Evolutionary conservation across 2,888 invertebrate genomes (phyloP).

Genomic region (Melinaea marsaeus): DNA sequence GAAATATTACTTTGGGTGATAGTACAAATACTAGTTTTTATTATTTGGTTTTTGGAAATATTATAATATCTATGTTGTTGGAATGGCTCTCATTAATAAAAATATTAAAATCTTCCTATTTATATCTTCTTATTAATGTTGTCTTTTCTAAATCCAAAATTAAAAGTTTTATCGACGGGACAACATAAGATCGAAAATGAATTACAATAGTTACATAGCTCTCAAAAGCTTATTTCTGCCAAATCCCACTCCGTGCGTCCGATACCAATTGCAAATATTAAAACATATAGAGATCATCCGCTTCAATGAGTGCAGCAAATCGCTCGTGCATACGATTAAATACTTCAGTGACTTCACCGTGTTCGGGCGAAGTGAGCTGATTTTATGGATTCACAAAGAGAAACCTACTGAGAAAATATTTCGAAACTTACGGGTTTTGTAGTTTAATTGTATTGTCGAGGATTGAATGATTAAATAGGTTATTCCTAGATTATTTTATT

Average conservation of each 20-base stretch:
- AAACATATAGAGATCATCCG: conserved; percentile 42
- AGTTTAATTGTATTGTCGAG: background rate
- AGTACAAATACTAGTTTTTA: no score
- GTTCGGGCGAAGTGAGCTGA: conserved; percentile 15
- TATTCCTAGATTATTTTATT: no score
- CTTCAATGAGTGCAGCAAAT: conserved; percentile 36
- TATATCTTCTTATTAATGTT: no score
- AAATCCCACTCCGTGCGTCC: conserved; percentile 3
- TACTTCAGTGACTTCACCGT: conserved; percentile 29
- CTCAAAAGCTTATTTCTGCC: background rate
- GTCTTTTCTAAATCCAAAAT: no score
- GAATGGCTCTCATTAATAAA: no score
- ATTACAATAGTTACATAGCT: background rate
- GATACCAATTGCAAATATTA: conserved; percentile 33
- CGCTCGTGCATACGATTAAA: conserved; percentile 42
- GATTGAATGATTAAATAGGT: background rate
- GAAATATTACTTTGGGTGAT: no score
- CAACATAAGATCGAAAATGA: background rate
- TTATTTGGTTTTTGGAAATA: no score
- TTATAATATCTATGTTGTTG: no score
- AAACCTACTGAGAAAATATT: background rate
- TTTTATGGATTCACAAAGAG: conserved; percentile 8
- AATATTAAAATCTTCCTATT: no score
- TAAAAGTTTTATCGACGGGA: no score
- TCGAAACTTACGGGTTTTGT: background rate